Evolutionary conservation across 2,888 invertebrate genomes (phyloP), one percentile per base, ranked within the genome.

Genomic region (Elmis aenea): DNA sequence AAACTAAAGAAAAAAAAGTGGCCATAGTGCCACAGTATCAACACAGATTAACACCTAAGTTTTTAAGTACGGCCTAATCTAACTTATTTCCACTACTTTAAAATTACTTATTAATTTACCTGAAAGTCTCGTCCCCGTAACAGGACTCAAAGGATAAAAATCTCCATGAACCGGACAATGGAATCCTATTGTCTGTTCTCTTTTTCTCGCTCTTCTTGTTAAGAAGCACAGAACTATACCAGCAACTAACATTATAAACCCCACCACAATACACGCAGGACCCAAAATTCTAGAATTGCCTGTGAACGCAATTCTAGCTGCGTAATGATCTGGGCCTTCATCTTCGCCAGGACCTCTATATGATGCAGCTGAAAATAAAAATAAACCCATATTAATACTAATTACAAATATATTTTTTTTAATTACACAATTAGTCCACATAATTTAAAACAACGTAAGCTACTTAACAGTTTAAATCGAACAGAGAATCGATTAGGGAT

Each of bases 151-250:
- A 2, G 84, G 84, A 60, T 83, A 85, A 66, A 85, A 85, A 66
- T 84, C 84, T 3, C 85, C 85, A 53, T 84, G 84, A 26, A 85
- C 73, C 14, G 84, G 84, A 63, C 85, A 85, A 64, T 83, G 83
- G 69, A 83, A 85, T 34, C 83, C 83, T 42, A 84, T 73, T 25
- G 83, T 72, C 34, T 82, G 76, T 54, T 82, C 81, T 21, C 79
- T 71, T 32, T 75, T 72, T 46, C 81, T 74, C 2, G 83, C 83
- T 15, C 83, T 70, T 31, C 80, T 71, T 61, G 81, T 81, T 49
- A 84, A 63, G 54, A 79, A 72, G 64, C 83, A 83, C 25, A 84
- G 64, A 5, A 79, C 71, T 31, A 78, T 72, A 23, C 83, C 83
- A 59, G 77, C 62, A 33, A 76, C 72, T 23, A 83, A 75, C 83